Conservation (phyloP, 1,140 invertebrate species). For the Melitaea cinxia region DNA sequence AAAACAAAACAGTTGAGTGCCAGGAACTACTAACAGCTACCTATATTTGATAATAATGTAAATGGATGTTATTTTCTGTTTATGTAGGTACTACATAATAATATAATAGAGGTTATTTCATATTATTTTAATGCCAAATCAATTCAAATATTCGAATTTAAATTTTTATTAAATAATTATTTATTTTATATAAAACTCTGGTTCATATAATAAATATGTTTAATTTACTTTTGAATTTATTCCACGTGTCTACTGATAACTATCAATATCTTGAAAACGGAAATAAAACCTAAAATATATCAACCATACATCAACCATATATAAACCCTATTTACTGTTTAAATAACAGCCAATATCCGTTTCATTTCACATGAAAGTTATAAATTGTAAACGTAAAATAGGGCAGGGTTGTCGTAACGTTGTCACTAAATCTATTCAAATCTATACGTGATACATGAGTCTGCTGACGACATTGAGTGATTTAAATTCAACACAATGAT, state of each 20-base stretch:
- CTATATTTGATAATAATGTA: too few relatives aligned
- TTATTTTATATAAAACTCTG: too few relatives aligned
- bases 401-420: conserved; percentile 24
- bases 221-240: background rate
- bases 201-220: too few relatives aligned
- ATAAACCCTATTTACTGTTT: conserved; percentile 24
- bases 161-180: too few relatives aligned
- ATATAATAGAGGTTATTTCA: too few relatives aligned
- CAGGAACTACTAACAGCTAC: too few relatives aligned
- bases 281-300: conserved; percentile 30
- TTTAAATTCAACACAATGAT: conserved; percentile 14
- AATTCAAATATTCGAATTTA: too few relatives aligned
- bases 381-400: conserved; percentile 35
- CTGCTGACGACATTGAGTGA: conserved; percentile 16
- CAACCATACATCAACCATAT: conserved; percentile 27
- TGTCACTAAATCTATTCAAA: conserved; percentile 20
- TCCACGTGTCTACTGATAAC: conserved; percentile 8
- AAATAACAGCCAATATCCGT: conserved; percentile 36
- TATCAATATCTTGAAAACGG: conserved; percentile 9
- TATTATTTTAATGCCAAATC: too few relatives aligned
- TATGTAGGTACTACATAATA: too few relatives aligned
- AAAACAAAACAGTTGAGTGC: too few relatives aligned
- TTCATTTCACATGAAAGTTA: conserved; percentile 32
- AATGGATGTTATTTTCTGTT: too few relatives aligned
- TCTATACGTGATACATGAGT: conserved; percentile 20